These are phyloP conservation scores for Macrophya alboannulata DNA, from an alignment of 2,888 invertebrate genomes.

Conservation along the genomic window DNA sequence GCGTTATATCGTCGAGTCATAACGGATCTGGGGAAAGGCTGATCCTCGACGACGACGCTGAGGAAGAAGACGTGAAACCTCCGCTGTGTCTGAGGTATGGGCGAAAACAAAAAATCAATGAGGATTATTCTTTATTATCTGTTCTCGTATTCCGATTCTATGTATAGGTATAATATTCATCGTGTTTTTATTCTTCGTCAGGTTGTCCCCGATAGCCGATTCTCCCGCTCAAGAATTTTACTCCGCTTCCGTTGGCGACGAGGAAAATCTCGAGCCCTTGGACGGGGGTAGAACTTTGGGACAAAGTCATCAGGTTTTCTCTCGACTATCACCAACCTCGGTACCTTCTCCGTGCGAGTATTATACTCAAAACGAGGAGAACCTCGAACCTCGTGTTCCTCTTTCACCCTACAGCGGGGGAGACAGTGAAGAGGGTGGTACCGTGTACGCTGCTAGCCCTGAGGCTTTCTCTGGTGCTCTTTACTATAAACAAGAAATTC, in stretches of 20 bases:
- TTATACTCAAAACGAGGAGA: constrained; percentile 73
- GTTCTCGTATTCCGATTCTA: neutral
- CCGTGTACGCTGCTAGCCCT: constrained; percentile 74
- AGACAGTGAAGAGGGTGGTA: constrained; percentile 74
- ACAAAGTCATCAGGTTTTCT: constrained; percentile 57
- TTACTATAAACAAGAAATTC: constrained; percentile 77
- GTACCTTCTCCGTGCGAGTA: constrained; percentile 71
- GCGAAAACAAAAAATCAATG: neutral
- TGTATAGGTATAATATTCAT: neutral
- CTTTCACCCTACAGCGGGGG: constrained; percentile 75
- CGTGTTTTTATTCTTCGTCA: constrained; percentile 59
- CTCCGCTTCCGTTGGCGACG: constrained; percentile 74
- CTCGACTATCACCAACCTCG: constrained; percentile 73
- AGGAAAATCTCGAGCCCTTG: constrained; percentile 76
- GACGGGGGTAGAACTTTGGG: constrained; percentile 38
- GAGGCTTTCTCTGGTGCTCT: constrained; percentile 75
- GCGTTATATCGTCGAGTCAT: constrained; percentile 77
- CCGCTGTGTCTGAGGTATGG: constrained; percentile 47
- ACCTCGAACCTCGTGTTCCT: constrained; percentile 70
- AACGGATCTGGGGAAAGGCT: constrained; percentile 78
- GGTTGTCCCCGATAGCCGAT: constrained; percentile 73
- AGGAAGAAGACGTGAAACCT: constrained; percentile 78
- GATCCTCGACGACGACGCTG: constrained; percentile 81
- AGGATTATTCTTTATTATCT: constrained; percentile 55
- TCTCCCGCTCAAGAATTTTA: constrained; percentile 70